A percentile compares a stretch with the other conserved stretches of the same genome.
Conservation (phyloP, 2,797 vertebrate species). For the Clarias pachynema region DNA sequence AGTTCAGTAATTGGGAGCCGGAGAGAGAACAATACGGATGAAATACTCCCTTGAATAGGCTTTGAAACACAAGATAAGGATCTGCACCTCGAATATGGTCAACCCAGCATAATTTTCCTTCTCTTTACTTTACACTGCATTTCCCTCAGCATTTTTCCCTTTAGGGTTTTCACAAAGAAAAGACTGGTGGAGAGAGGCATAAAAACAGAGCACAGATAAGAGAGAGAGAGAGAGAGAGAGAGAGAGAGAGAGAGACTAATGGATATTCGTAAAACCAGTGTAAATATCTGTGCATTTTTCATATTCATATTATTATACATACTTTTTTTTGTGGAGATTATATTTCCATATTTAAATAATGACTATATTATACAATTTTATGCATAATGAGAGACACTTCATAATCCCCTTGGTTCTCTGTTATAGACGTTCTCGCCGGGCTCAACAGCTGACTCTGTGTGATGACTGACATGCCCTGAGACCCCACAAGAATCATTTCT, state of each 20-base stretch:
- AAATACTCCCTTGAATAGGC: slow-evolving; percentile 66
- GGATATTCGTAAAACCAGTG: not conserved
- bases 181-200: not conserved
- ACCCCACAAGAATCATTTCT: slow-evolving; percentile 59
- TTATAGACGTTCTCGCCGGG: not conserved
- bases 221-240: not conserved
- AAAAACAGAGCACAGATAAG: not conserved
- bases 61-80: slow-evolving; percentile 68
- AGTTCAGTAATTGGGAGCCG: slow-evolving; percentile 68
- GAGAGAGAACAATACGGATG: slow-evolving; percentile 59
- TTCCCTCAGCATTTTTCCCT: not conserved
- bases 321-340: not conserved
- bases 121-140: slow-evolving; percentile 8
- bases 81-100: slow-evolving; percentile 60
- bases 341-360: not conserved
- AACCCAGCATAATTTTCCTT: slow-evolving; percentile 59
- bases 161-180: slow-evolving; percentile 39
- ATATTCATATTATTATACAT: not conserved
- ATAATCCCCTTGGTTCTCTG: not conserved
- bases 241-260: not conserved
- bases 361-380: not conserved
- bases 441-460: slow-evolving; percentile 29
- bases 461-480: slow-evolving; percentile 55
- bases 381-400: not conserved
- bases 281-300: not conserved